phyloP scores from a whole-genome alignment of 2,797 vertebrate genomes.

The Crocodylus rhombifer region DNA sequence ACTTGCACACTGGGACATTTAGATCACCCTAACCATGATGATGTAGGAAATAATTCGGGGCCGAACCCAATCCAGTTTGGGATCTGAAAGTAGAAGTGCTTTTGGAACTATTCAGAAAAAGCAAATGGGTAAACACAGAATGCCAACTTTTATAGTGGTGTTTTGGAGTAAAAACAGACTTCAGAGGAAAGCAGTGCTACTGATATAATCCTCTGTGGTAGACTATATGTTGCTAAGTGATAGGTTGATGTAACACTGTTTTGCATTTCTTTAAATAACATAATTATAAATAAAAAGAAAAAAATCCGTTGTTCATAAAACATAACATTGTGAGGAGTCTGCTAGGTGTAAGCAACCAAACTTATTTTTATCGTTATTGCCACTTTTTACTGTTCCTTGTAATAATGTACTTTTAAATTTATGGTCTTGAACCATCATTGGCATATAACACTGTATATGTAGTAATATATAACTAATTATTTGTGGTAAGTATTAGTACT shows the following conservation, averaged over 20 bases:
- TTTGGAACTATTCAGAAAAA: not conserved
- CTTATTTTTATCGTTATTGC: constrained; percentile 40
- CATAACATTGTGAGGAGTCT: not conserved
- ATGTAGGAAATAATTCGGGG: not conserved
- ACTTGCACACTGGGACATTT: no score
- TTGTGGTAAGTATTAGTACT: constrained; percentile 65
- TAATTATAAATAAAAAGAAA: accelerated
- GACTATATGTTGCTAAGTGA: not conserved
- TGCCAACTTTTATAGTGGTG: not conserved
- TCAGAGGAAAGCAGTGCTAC: not conserved
- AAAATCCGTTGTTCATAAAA: not conserved
- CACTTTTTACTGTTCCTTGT: constrained; percentile 42
- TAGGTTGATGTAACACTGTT: not conserved
- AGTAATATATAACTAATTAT: constrained; percentile 61
- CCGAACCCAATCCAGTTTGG: not conserved
- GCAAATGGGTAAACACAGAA: not conserved
- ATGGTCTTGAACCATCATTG: constrained; percentile 16
- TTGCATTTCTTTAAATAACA: not conserved
- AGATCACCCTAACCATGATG: not conserved
- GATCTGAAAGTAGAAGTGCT: not conserved
- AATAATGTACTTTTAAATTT: constrained; percentile 50
- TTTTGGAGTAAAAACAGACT: not conserved
- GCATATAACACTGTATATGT: constrained; percentile 17
- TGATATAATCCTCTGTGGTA: not conserved
- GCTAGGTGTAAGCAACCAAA: constrained; percentile 2